Base-by-base conservation (phyloP, 2,113 vertebrate species). In the Saimiri boliviensis region DNA sequence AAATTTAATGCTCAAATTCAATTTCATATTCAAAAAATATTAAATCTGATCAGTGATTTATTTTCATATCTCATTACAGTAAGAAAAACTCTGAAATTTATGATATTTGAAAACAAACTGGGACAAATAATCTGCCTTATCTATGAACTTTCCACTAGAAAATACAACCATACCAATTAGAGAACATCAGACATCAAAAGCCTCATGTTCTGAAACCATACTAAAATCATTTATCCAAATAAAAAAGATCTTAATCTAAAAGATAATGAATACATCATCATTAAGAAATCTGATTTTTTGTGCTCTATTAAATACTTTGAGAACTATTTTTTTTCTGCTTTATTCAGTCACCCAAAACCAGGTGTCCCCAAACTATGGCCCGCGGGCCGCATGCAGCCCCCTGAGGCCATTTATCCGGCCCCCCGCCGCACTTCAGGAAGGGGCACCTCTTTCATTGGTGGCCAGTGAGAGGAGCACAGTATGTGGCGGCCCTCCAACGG, bases 1-100 rank as follows among this genome's bases (percentile, higher is more conserved):
- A 97, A 95, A 89, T 92, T 88, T 83, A 94, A 89, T 93, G 74
- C 27, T 77, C 27, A 96, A 92, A 86, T 76, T 70, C 66, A 96
- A 97, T 87, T 84, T 21, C 49, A 37, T 79, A 93, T 56, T 96
- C 4, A 95, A 89, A 94, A 92, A 96, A 89, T 56, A 74, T 70
- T 79, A 89, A 95, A 93, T 83, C 10, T 93, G 35, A 52, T 77
- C 66, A 92, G 63, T 88, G 40, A 90, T 93, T 95, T 94, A 91
- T 89, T 92, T 89, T 93, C 20, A 40, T 93, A 89, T 81, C 23
- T 89, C 90, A 68, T 49, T 93, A 91, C 32, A 89, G 25, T 82
- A 93, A 88, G 30, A 96, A 86, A 93, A 35, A 74, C 20, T 86
- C 71, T 87, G 56, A 97, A 92, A 89, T 84, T 47, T 93, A 95